Evolutionary conservation across 2,888 invertebrate genomes (phyloP).

Genomic region (Rotaria sp.): DNA sequence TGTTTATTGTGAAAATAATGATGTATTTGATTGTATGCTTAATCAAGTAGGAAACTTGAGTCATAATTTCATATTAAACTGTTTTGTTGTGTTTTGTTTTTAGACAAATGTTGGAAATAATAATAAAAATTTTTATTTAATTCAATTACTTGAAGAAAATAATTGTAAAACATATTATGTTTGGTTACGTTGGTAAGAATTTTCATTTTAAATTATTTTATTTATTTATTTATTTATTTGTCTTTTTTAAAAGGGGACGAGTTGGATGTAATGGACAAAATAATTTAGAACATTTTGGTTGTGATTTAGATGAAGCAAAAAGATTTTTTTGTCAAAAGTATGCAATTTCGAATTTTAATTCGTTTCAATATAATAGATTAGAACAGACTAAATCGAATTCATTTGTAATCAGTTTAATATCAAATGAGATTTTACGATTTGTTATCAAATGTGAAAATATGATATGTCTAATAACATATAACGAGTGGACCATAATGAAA

Average conservation of each 20-base stretch:
- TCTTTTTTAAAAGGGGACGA: slow-evolving; percentile 52
- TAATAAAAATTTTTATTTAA: slow-evolving; percentile 60
- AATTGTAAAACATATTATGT: slow-evolving; percentile 52
- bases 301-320: slow-evolving; percentile 56
- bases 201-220: not conserved
- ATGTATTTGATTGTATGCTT: slow-evolving; percentile 38
- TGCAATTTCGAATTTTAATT: not conserved
- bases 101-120: slow-evolving; percentile 59
- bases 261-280: slow-evolving; percentile 59
- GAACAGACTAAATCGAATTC: too few species aligned
- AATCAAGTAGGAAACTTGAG: slow-evolving; percentile 32
- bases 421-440: too few species aligned
- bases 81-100: not conserved
- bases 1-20: slow-evolving; percentile 32
- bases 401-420: too few species aligned
- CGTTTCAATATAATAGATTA: too few species aligned
- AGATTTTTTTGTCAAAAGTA: slow-evolving; percentile 24
- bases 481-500: too few species aligned
- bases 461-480: too few species aligned
- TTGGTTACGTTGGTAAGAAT: slow-evolving; percentile 57
- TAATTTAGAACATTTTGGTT: slow-evolving; percentile 52
- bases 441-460: too few species aligned
- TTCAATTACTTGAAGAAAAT: slow-evolving; percentile 57
- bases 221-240: not conserved
- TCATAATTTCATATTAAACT: too few species aligned